Conservation (phyloP, 2,888 invertebrate genomes). For the Drosophila sordidula region DNA sequence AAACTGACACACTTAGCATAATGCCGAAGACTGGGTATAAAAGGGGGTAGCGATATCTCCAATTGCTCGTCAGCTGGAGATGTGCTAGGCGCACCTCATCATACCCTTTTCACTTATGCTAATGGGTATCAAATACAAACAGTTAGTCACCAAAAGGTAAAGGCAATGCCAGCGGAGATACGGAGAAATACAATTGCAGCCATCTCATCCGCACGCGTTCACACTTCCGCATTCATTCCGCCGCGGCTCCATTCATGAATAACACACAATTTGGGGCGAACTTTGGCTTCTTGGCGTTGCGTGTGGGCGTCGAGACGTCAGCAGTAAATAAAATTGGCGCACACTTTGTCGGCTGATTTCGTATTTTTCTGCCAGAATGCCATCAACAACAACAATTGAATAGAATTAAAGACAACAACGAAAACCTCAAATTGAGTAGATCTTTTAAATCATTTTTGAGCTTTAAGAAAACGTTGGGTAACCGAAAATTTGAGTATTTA, state of each 20-base stretch:
- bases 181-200: not conserved
- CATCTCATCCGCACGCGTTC: slow-evolving; percentile 16
- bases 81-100: too few relatives aligned
- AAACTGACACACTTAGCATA: too few relatives aligned
- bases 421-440: not conserved
- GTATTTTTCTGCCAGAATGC: slow-evolving; percentile 22
- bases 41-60: too few relatives aligned
- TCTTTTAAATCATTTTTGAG: not conserved
- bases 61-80: too few relatives aligned
- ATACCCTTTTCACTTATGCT: slow-evolving; percentile 4
- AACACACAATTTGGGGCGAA: slow-evolving; percentile 40
- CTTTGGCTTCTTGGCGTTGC: slow-evolving; percentile 47
- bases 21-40: too few relatives aligned
- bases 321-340: slow-evolving; percentile 71
- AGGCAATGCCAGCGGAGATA: slow-evolving; percentile 22
- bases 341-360: slow-evolving; percentile 38
- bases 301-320: slow-evolving; percentile 67
- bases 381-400: slow-evolving; percentile 18
- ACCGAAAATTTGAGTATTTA: not conserved
- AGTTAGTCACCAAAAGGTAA: slow-evolving; percentile 23
- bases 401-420: not conserved
- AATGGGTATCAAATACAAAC: slow-evolving; percentile 12
- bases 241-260: slow-evolving; percentile 53
- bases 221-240: slow-evolving; percentile 46
- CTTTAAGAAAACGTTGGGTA: not conserved